Evolutionary conservation across 2,113 vertebrate species (phyloP), one percentile per base, ranked within the genome.

Genomic region (Cyphomyrus discorhynchus): DNA sequence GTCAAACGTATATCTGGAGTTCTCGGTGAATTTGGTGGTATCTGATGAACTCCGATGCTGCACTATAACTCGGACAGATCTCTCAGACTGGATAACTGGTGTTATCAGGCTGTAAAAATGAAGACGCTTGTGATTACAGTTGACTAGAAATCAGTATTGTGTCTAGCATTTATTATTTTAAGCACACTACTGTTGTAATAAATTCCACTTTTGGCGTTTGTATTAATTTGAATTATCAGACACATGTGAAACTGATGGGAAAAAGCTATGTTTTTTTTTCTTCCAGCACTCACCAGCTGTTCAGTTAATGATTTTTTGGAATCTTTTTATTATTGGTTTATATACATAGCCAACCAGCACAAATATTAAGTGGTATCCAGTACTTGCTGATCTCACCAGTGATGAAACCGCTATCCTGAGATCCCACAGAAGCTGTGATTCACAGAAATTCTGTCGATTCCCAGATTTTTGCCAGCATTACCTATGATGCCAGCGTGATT

Each of bases 231-330:
- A 87, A 47, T 47, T 62, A 62, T 49, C 83, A 85, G 24, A 47
- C 82, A 84, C 45, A 11, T 49, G 21, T 24, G 42, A 47, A 85
- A 86, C 50, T 87, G 27, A 17, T 2, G 24, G 13, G 5, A 58
- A 53, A 19, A 70, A 70, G 62, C 62, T 87, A 13, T 1, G 11
- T 80, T 27, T 88, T 52, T 27, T 53, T 31, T 42, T 13, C 42
- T 45, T 66, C 62, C 35, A 8, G 17, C 50, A 45, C 31, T 77
- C 62, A 87, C 31, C 89, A 88, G 85, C 85, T 77, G n/a, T 80
- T 80, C 39, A 13, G 19, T 62, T 24, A 52, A 90, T 82, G 92
- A 88, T 90, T 91, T 90, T 66, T 77, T 21, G 58, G 90, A 88
- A 88, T 92, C 9, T 19, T 62, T 39, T 39, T 27, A 9, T 47